phyloP scores from a whole-genome alignment of 2,113 vertebrate genomes.

The Hiodon alosoides region DNA sequence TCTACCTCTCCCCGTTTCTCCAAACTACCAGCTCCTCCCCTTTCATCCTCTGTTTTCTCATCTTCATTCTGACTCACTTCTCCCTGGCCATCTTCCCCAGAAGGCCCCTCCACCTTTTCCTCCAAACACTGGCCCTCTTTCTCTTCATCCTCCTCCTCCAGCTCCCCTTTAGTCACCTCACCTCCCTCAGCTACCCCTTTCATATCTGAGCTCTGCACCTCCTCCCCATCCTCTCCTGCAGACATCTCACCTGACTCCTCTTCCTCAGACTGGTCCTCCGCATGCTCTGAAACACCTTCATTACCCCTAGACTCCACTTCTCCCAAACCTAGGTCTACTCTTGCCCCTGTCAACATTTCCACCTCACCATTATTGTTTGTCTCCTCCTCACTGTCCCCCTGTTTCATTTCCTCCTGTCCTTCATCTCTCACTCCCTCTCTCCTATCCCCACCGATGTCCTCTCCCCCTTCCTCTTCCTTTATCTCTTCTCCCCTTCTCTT shows the following conservation, averaged over 20 bases:
- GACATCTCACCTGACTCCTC: not conserved
- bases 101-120: constrained; percentile 27
- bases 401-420: not conserved
- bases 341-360: not conserved
- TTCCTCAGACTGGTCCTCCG: not conserved
- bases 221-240: not conserved
- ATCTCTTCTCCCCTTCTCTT: not conserved
- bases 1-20: not conserved
- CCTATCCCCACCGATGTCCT: not conserved
- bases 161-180: not conserved
- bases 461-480: not conserved
- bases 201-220: not conserved
- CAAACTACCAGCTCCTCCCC: constrained; percentile 25
- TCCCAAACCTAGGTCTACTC: not conserved
- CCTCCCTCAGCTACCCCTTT: not conserved
- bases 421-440: not conserved
- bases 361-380: not conserved
- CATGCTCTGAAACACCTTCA: not conserved
- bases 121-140: not conserved
- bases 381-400: constrained; percentile 20
- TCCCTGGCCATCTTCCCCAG: too few relatives aligned
- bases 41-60: constrained; percentile 8
- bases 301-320: not conserved
- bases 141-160: not conserved
- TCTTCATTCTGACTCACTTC: not conserved